Evolutionary conservation across 2,888 invertebrate genomes (phyloP).

Genomic region (Pandemis cinnamomeana): DNA sequence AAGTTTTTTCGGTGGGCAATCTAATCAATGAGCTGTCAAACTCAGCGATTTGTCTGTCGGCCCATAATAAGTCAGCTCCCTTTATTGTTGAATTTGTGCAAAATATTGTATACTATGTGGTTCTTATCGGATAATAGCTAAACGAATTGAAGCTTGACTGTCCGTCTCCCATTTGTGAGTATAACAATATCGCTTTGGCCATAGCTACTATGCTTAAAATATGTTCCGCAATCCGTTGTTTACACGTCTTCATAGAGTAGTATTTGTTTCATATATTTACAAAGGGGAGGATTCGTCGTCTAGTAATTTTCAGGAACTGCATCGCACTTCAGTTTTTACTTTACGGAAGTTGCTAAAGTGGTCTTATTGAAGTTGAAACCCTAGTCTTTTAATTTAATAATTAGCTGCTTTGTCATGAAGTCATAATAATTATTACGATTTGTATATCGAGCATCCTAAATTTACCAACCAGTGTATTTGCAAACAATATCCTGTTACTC

Average conservation of each 20-base stretch:
- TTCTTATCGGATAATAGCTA: constrained; percentile 62
- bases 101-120: constrained; percentile 75
- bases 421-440: constrained; percentile 20
- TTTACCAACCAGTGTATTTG: background rate
- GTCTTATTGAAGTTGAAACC: background rate
- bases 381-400: constrained; percentile 26
- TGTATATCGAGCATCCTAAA: constrained; percentile 22
- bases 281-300: constrained; percentile 76
- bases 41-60: constrained; percentile 66
- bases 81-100: constrained; percentile 63
- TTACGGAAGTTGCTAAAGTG: background rate
- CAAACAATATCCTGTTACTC: background rate
- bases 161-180: constrained; percentile 66
- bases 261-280: constrained; percentile 69
- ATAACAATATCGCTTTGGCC: constrained; percentile 38
- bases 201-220: constrained; percentile 46
- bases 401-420: constrained; percentile 30
- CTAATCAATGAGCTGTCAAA: constrained; percentile 55
- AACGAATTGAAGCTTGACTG: constrained; percentile 60
- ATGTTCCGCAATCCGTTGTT: constrained; percentile 66
- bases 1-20: constrained; percentile 26
- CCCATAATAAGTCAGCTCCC: constrained; percentile 62
- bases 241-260: constrained; percentile 76
- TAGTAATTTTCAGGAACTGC: constrained; percentile 40
- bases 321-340: constrained; percentile 8